Evolutionary conservation across 2,113 vertebrate species (phyloP).

Genomic region (Polypterus senegalus): DNA sequence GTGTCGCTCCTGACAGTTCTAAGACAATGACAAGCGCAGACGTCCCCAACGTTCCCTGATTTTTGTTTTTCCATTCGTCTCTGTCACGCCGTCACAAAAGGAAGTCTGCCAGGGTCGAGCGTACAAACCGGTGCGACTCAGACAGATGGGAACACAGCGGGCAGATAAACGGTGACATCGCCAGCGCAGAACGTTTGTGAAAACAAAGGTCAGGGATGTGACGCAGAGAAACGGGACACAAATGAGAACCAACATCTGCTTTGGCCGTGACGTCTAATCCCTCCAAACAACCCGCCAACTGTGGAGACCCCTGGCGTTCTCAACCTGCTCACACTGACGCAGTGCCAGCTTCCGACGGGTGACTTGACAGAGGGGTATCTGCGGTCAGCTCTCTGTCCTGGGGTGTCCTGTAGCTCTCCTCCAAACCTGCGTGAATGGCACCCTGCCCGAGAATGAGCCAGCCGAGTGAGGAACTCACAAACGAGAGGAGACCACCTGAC

Average conservation of each 20-base stretch:
- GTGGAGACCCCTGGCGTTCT: no score
- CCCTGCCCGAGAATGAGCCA: no score
- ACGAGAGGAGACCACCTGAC: no score
- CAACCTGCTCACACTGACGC: no score
- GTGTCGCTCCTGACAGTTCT: conserved; percentile 24
- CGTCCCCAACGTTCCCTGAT: conserved; percentile 22
- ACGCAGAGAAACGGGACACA: conserved; percentile 24
- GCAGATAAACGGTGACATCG: conserved; percentile 59
- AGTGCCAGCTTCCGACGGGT: no score
- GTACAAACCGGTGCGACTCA: conserved; percentile 6
- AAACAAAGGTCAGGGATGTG: conserved; percentile 33
- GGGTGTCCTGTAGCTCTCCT: no score
- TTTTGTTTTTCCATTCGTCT: conserved; percentile 1
- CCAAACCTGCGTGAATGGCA: no score
- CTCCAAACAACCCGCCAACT: no score
- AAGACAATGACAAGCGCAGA: conserved; percentile 37
- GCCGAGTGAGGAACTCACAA: no score
- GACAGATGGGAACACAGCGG: conserved; percentile 55
- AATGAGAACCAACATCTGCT: conserved; percentile 28
- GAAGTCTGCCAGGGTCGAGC: conserved; percentile 5
- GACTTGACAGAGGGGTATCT: no score
- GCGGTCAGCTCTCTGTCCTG: no score
- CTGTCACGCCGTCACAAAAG: conserved; percentile 12
- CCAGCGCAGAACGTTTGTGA: conserved; percentile 33
- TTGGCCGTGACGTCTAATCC: not conserved